Evolutionary conservation across 1,140 invertebrate species (phyloP), one percentile per base, ranked within the genome.

Genomic region (Caenorhabditis tropicalis): DNA sequence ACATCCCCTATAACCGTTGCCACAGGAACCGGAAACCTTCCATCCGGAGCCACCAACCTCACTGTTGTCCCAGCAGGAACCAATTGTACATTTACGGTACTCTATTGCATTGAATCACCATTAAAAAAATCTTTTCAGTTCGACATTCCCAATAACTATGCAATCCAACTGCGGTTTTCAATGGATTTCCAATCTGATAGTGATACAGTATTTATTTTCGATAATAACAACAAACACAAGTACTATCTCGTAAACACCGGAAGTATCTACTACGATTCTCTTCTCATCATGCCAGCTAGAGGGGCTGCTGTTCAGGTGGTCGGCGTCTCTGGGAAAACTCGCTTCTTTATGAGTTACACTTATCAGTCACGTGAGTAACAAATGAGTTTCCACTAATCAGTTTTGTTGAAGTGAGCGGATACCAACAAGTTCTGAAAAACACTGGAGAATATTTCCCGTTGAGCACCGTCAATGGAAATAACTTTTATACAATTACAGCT

Each of bases 381-480:
- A 33, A 31, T 4, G 7, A 9, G 6, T 6, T n/a, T 1, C 9
- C 9, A 33, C 29, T 33, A 51, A 4, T 60, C 29, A 33, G 15
- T 10, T 56, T 60, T 60, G 0, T 9, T n/a, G n/a, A n/a, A 65
- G 58, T 65, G 15, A 7, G 12, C 7, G n/a, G 31, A 29, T 65
- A 33, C 29, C 9, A 65, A 36, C 58, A 33, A 36, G 31, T 65
- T 15, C 33, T 7, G 21, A 65, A 65, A 16, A 16, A 33, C 4
- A 65, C 58, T 36, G 58, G 58, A 15, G 58, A 65, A 31, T 36
- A 65, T 21, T 65, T 65, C 58, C 31, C 58, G 19, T 65, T 65
- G 58, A n/a, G 3, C 31, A 19, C 16, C 2, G 2, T 65, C 4
- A 33, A 29, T n/a, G 6, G 12, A 16, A 65, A 65, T 33, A 36